phyloP scores from a whole-genome alignment of 2,888 invertebrate genomes.

The Hymenopus coronatus region DNA sequence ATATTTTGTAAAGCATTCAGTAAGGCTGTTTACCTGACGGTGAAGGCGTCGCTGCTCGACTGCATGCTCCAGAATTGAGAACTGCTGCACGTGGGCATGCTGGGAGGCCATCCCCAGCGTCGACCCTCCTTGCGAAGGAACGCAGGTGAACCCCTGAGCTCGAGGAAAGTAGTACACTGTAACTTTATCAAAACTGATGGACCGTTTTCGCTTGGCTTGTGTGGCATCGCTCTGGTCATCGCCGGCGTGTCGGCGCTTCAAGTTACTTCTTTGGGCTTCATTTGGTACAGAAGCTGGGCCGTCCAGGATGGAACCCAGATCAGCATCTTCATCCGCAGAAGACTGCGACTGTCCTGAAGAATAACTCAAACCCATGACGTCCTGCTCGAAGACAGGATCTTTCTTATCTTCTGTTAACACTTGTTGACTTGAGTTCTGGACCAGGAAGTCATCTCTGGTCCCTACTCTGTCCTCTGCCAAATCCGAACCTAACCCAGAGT shows the following conservation, averaged over 20 bases:
- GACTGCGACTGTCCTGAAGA: neutral
- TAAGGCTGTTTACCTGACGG: constrained; percentile 53
- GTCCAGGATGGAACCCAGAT: constrained; percentile 18
- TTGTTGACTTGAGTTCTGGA: neutral
- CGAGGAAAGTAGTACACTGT: constrained; percentile 94
- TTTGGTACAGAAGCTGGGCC: neutral
- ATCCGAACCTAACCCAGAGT: constrained; percentile 79
- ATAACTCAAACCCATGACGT: constrained; percentile 1
- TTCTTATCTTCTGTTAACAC: neutral
- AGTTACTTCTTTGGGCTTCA: constrained; percentile 57
- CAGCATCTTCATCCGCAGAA: constrained; percentile 13
- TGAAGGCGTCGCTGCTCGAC: constrained; percentile 84
- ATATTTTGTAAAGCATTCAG: neutral
- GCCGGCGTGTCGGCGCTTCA: constrained; percentile 56
- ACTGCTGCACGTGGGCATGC: constrained; percentile 68
- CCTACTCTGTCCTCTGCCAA: constrained; percentile 55
- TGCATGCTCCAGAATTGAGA: constrained; percentile 84
- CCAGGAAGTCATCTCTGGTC: constrained; percentile 7
- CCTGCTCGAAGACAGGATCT: neutral
- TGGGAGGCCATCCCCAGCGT: constrained; percentile 83
- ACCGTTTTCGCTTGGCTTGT: constrained; percentile 62
- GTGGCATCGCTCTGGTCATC: constrained; percentile 42
- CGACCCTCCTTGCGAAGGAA: constrained; percentile 78
- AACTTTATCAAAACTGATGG: constrained; percentile 86
- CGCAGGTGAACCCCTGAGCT: constrained; percentile 87